Base-by-base conservation (phyloP, 2,113 vertebrate species). In the Siniperca chuatsi region DNA sequence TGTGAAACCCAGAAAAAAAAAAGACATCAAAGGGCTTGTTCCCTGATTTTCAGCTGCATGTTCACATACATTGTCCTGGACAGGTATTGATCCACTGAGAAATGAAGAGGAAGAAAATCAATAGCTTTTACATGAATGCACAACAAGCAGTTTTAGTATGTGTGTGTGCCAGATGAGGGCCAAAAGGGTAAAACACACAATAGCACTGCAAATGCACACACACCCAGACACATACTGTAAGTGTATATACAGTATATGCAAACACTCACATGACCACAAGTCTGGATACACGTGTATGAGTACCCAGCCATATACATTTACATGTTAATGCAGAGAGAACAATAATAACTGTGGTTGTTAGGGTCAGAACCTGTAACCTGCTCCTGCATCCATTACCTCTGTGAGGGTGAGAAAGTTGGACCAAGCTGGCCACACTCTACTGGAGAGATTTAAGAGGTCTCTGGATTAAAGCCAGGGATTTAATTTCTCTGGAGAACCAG, bases 401-500 rank as follows among this genome's bases (percentile, higher is more conserved):
- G 58, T 76, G 25, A 73, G 54, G 29, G 68, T 44, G 48, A 67
- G 60, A 76, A 86, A 70, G 87, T 85, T 94, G 80, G 67, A 76
- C 90, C 62, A 66, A 88, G 92, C 93, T 92, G 94, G 91, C 89
- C 92, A 83, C 37, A 81, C 91, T 93, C 94, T 92, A 92, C 92
- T 95, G 92, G 87, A 93, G 93, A 94, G 95, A 96, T 96, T 97
- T 96, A 96, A 95, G 93, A 89, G 76, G 52, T 93, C 91, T 81
- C 90, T 94, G 91, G 96, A 97, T 97, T 97, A 97, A 78, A 90
- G 92, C 90, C 93, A 93, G 91, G 94, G 95, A 97, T 97, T 97
- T 97, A 90, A 95, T 96, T 97, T 96, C 94, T 96, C 96, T 96
- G 93, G 92, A 96, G 96, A 97, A 96, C 97, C 96, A 96, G 93